These are phyloP conservation scores for Idaea dimidiata DNA, from an alignment of 2,888 invertebrate species.

Conservation along the genomic window DNA sequence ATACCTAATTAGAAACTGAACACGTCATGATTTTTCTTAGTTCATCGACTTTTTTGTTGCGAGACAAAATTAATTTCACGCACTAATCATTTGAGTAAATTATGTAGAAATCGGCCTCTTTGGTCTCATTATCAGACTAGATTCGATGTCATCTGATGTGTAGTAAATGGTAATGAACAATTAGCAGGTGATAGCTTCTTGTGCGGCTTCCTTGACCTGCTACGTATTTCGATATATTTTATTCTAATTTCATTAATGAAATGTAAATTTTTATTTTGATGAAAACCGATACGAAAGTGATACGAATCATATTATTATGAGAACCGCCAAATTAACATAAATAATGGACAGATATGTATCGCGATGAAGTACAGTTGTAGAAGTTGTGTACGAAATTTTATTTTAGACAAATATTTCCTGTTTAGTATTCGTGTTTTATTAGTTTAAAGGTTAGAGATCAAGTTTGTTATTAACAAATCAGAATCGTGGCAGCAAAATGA, in stretches of 20 bases:
- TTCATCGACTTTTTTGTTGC: too few relatives aligned
- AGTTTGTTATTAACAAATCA: background rate
- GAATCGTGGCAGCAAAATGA: background rate
- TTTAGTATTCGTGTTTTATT: background rate
- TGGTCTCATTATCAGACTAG: background rate
- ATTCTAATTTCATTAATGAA: conserved; percentile 22
- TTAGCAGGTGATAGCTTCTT: conserved; percentile 42
- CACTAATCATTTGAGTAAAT: too few relatives aligned
- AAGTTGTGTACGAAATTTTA: conserved; percentile 9
- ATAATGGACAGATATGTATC: conserved; percentile 4
- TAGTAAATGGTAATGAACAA: conserved; percentile 20
- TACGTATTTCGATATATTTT: conserved; percentile 24
- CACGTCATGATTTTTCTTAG: too few relatives aligned
- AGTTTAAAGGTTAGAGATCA: background rate
- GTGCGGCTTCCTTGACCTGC: conserved; percentile 55
- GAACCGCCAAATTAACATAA: conserved; percentile 18
- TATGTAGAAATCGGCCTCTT: background rate
- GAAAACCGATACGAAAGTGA: conserved; percentile 22
- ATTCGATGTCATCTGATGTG: background rate
- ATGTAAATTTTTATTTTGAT: conserved; percentile 24
- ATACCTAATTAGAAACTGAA: too few relatives aligned
- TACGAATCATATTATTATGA: conserved; percentile 12
- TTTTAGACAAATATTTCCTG: background rate
- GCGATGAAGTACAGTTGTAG: conserved; percentile 14
- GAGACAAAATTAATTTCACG: too few relatives aligned